phyloP scores from a whole-genome alignment of 2,797 vertebrate species.

The Emys orbicularis region DNA sequence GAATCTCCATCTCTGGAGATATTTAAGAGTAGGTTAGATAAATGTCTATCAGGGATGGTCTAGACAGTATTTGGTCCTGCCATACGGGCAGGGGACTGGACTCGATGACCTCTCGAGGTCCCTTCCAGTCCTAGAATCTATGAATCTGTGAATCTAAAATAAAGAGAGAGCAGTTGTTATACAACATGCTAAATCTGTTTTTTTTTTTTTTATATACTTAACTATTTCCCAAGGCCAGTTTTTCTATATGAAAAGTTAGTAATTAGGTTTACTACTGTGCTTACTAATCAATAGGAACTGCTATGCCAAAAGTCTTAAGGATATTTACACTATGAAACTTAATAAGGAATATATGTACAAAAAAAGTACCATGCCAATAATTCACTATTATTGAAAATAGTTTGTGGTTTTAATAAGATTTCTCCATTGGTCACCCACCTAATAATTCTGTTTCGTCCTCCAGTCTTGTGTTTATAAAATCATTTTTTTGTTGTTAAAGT shows the following conservation, averaged over 20 bases:
- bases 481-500: not conserved
- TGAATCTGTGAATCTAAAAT: too few species aligned
- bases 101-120: too few species aligned
- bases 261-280: fast-evolving
- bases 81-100: too few species aligned
- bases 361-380: not conserved
- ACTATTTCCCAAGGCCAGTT: not conserved
- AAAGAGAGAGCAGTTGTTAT: too few species aligned
- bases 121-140: too few species aligned
- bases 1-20: too few species aligned
- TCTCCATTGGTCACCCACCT: fast-evolving
- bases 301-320: not conserved
- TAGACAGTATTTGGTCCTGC: too few species aligned
- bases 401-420: not conserved
- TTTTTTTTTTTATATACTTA: not conserved
- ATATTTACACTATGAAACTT: not conserved
- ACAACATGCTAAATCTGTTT: too few species aligned
- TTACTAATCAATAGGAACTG: not conserved
- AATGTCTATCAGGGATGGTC: too few species aligned
- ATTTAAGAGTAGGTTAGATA: too few species aligned
- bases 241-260: fast-evolving
- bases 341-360: not conserved
- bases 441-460: fast-evolving
- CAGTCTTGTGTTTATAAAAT: not conserved
- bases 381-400: not conserved